Evolutionary conservation across 2,113 vertebrate genomes (phyloP).

Genomic region (Nettapus auritus): DNA sequence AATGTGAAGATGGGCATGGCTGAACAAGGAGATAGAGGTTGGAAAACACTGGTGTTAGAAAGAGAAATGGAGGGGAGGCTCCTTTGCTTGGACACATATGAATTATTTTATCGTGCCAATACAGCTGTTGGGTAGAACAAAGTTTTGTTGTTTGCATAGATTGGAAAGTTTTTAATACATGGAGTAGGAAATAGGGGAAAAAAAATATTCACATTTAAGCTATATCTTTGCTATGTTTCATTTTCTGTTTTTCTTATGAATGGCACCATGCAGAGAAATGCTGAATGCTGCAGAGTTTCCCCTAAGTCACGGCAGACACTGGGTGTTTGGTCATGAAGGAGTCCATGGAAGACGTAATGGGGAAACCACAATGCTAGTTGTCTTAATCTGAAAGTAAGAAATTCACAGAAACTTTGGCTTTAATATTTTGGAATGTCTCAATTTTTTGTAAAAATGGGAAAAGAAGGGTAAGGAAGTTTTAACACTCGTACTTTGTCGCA

Average conservation of each 20-base stretch:
- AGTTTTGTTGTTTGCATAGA: neutral
- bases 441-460: neutral
- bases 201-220: neutral
- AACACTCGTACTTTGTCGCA: rapidly evolving
- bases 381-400: neutral
- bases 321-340: neutral
- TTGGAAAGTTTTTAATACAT: neutral
- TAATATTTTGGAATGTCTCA: neutral
- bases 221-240: neutral
- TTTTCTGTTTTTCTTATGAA: neutral
- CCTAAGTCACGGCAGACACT: neutral
- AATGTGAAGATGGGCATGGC: neutral
- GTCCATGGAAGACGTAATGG: neutral
- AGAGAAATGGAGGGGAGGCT: neutral
- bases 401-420: neutral
- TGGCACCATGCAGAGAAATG: neutral
- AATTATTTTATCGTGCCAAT: slow-evolving; percentile 27
- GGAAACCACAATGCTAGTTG: neutral
- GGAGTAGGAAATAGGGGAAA: neutral
- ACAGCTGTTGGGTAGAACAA: slow-evolving; percentile 13
- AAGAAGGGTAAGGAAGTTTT: neutral
- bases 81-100: neutral
- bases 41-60: neutral
- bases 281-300: neutral
- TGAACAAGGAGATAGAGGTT: neutral